Conservation (phyloP, 2,797 vertebrate species). For the Linurgus olivaceus region DNA sequence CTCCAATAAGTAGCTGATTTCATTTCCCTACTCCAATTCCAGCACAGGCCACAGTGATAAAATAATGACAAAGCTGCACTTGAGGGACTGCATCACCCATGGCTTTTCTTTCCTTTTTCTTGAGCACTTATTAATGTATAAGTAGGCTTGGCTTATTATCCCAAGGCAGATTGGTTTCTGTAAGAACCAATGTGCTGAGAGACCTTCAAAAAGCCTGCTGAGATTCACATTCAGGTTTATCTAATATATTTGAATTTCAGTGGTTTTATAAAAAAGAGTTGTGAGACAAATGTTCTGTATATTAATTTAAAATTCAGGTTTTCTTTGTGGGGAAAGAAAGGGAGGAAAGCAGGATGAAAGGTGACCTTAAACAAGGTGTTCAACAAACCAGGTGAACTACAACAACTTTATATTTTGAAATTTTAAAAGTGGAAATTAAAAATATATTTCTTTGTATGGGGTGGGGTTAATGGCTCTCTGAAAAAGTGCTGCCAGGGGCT, state of each 20-base stretch:
- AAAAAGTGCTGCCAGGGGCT: background rate
- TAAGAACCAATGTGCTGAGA: background rate
- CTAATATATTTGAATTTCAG: background rate
- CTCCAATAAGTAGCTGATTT: background rate
- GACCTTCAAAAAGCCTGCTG: background rate
- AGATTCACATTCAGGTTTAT: background rate
- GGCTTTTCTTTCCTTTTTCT: background rate
- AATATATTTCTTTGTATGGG: background rate
- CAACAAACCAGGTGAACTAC: background rate
- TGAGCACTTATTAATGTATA: background rate
- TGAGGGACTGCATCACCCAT: background rate
- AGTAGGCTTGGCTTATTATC: background rate
- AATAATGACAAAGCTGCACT: background rate
- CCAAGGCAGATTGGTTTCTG: background rate
- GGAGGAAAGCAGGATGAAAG: background rate
- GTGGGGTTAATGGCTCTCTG: background rate
- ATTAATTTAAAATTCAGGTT: background rate
- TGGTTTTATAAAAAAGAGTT: background rate
- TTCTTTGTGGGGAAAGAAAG: background rate
- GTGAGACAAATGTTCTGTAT: background rate
- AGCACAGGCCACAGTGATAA: background rate
- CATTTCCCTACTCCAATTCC: background rate
- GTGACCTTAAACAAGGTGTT: background rate
- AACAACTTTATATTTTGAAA: background rate
- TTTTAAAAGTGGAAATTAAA: background rate